A percentile compares a stretch with the other conserved stretches of the same genome.
Evolutionary conservation across 1,140 invertebrate species (phyloP).

Genomic region (Atta texana): DNA sequence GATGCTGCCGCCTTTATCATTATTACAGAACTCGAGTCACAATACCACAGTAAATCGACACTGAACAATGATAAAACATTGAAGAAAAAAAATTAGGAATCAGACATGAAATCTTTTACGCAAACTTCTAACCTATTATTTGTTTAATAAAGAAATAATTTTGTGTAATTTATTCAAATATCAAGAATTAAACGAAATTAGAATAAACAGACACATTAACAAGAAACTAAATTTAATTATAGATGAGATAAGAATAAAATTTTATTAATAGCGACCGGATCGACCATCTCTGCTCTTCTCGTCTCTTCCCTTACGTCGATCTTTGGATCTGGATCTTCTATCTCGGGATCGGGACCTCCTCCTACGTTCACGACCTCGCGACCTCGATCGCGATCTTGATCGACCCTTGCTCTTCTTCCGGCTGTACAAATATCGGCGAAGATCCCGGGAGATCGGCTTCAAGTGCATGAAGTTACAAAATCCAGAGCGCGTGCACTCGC

Average conservation of each 20-base stretch:
- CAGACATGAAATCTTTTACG: neutral
- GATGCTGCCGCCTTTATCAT: conserved; percentile 4
- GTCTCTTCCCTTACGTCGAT: conserved; percentile 77
- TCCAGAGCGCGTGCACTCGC: conserved; percentile 98
- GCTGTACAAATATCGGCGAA: conserved; percentile 90
- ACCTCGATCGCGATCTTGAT: conserved; percentile 83
- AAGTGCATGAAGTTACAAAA: conserved; percentile 99
- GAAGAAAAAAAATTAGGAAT: neutral
- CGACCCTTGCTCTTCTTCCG: conserved; percentile 83
- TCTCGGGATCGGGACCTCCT: conserved; percentile 84
- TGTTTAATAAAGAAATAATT: neutral
- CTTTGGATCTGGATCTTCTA: conserved; percentile 82
- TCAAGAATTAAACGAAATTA: neutral
- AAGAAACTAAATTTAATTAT: neutral
- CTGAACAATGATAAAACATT: neutral
- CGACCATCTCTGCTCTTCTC: conserved; percentile 85
- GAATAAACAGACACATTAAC: neutral
- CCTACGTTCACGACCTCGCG: conserved; percentile 80
- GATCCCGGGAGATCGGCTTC: conserved; percentile 97
- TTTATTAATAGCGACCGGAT: conserved; percentile 84
- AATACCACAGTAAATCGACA: neutral
- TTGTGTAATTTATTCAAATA: neutral
- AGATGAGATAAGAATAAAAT: neutral
- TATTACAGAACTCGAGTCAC: neutral
- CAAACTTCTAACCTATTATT: neutral